phyloP scores from a whole-genome alignment of 1,140 invertebrate species.

The Thaumetopoea pityocampa region DNA sequence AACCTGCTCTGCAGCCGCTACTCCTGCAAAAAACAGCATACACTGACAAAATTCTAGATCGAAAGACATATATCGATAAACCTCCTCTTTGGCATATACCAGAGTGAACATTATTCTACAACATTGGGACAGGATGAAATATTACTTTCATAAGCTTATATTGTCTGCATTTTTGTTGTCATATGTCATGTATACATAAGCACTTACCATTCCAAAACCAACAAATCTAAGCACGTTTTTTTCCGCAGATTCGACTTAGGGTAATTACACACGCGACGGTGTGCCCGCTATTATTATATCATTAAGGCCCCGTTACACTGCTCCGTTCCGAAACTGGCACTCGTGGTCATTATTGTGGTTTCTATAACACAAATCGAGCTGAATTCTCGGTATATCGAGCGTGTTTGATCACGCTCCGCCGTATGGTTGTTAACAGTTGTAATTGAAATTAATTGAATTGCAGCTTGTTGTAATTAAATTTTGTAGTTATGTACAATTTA shows the following conservation, averaged over 20 bases:
- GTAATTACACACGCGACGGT: slow-evolving; percentile 53
- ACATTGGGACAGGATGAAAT: no score
- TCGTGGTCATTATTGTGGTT: slow-evolving; percentile 40
- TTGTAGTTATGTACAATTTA: no score
- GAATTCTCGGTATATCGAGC: slow-evolving; percentile 26
- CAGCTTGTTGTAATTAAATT: no score
- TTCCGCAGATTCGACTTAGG: slow-evolving; percentile 29
- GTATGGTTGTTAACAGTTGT: slow-evolving; percentile 12
- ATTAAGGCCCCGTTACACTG: slow-evolving; percentile 52
- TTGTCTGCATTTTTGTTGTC: no score
- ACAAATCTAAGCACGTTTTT: slow-evolving; percentile 14
- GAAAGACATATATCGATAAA: no score
- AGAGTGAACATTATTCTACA: no score
- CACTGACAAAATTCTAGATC: no score
- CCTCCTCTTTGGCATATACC: no score
- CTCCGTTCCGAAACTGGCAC: slow-evolving; percentile 29
- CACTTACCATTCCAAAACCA: slow-evolving; percentile 1
- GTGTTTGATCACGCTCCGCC: slow-evolving; percentile 20
- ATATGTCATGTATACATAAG: neutral
- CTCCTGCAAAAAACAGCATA: no score
- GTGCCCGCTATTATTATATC: slow-evolving; percentile 49
- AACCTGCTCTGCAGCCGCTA: no score
- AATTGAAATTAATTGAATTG: slow-evolving; percentile 4
- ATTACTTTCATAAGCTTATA: no score
- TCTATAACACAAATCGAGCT: slow-evolving; percentile 19